phyloP scores from a whole-genome alignment of 1,140 invertebrate genomes.

The Lepidotrigona ventralis region DNA sequence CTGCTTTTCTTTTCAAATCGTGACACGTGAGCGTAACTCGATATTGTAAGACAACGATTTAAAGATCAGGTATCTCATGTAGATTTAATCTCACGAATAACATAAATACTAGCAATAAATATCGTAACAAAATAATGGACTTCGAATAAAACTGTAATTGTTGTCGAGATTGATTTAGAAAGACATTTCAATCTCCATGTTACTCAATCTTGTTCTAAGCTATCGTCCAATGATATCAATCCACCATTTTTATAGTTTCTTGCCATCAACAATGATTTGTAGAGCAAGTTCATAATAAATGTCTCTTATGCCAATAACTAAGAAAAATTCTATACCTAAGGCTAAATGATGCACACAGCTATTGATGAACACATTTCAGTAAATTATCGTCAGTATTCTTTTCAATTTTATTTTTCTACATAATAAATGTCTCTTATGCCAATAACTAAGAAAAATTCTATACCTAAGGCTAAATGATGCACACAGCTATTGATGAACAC shows the following conservation, averaged over 20 bases:
- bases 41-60: no score
- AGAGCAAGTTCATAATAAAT: conserved; percentile 99
- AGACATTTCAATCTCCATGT: no score
- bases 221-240: conserved; percentile 93
- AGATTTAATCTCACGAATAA: no score
- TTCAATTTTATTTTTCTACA: conserved; percentile 94
- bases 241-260: conserved; percentile 93
- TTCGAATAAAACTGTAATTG: no score
- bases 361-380: conserved; percentile 99
- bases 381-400: conserved; percentile 95
- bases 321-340: conserved; percentile 98
- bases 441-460: conserved; percentile 98
- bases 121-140: no score
- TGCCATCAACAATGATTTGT: conserved; percentile 97
- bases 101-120: no score
- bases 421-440: conserved; percentile 99
- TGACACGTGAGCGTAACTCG: no score
- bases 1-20: no score
- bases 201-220: no score
- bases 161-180: no score
- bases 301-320: conserved; percentile 98
- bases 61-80: no score
- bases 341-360: conserved; percentile 97
- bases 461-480: conserved; percentile 97
- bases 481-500: conserved; percentile 98